These are phyloP conservation scores for Psephotus haematonotus DNA, from an alignment of 2,113 vertebrate species.

Conservation along the genomic window DNA sequence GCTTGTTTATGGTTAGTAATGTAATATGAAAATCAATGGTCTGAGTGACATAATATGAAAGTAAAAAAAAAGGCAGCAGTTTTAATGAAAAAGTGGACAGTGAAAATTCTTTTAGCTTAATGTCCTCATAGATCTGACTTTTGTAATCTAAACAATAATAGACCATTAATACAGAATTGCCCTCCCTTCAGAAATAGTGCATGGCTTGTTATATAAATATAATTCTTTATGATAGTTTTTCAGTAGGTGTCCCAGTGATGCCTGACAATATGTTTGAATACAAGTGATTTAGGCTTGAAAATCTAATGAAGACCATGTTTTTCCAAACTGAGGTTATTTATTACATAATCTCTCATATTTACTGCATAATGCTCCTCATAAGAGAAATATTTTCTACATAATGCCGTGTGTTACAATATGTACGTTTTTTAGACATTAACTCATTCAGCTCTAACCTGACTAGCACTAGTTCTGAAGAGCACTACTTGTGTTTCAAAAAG, in stretches of 20 bases:
- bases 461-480: background rate
- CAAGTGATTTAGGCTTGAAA: background rate
- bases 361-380: background rate
- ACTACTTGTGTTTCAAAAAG: background rate
- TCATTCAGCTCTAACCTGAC: background rate
- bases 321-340: background rate
- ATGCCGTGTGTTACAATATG: background rate
- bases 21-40: slow-evolving; percentile 9
- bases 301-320: background rate
- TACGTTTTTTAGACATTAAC: background rate
- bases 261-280: background rate
- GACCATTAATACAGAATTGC: background rate
- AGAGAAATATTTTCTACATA: background rate
- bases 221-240: background rate
- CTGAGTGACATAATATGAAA: background rate
- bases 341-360: background rate
- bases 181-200: background rate
- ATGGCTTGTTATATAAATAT: background rate
- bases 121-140: background rate
- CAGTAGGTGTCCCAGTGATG: background rate
- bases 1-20: background rate
- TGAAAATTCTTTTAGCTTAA: background rate
- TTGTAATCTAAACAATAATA: background rate
- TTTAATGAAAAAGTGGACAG: background rate
- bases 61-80: background rate